These are phyloP conservation scores for Zenarchopterus dispar DNA, from an alignment of 2,797 vertebrate genomes.

Conservation along the genomic window DNA sequence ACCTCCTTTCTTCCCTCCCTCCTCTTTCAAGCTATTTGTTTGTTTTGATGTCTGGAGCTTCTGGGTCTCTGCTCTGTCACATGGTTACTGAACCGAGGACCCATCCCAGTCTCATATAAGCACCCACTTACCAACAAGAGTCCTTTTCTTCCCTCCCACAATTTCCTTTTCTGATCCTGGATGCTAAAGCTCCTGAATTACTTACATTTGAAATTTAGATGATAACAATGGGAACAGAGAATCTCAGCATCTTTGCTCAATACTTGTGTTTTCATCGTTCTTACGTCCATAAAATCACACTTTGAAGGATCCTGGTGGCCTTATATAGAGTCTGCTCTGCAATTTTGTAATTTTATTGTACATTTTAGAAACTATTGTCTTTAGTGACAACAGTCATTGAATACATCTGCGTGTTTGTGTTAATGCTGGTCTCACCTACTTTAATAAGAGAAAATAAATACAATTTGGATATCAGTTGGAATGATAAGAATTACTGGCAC, in stretches of 20 bases:
- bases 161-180: slow-evolving; percentile 33
- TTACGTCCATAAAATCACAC: slow-evolving; percentile 8
- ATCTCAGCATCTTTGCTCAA: slow-evolving; percentile 15
- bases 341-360: not conserved
- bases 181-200: slow-evolving; percentile 20
- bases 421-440: no score
- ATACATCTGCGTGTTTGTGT: no score
- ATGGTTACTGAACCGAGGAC: slow-evolving; percentile 33
- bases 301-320: slow-evolving; percentile 15
- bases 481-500: no score
- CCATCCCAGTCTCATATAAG: slow-evolving; percentile 13
- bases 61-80: slow-evolving; percentile 22
- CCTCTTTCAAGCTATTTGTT: slow-evolving; percentile 21
- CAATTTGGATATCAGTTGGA: no score
- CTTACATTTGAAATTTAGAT: slow-evolving; percentile 45
- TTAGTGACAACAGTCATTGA: no score
- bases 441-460: no score
- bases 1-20: slow-evolving; percentile 2
- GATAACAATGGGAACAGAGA: not conserved
- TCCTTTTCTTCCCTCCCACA: not conserved
- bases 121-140: slow-evolving; percentile 24
- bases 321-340: slow-evolving; percentile 16
- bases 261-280: not conserved
- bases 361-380: no score
- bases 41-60: slow-evolving; percentile 21